Percentiles rank a stretch among this genome's conserved stretches.
Evolutionary conservation across 2,888 invertebrate genomes (phyloP).

Genomic region (Cataglyphis rosenhaueri): DNA sequence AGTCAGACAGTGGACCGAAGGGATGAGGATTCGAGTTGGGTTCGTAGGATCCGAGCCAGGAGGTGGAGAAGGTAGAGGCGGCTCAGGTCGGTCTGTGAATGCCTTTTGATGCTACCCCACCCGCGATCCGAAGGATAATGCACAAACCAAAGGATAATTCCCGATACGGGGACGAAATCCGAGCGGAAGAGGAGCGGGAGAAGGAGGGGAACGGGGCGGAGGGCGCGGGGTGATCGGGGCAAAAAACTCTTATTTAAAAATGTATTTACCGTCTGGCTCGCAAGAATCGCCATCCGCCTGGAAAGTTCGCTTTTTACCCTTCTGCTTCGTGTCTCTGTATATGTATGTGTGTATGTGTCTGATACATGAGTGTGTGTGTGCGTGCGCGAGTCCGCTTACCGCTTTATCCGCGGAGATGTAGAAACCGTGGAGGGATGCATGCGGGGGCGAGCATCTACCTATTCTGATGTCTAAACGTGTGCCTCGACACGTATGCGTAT

Average conservation of each 20-base stretch:
- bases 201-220: constrained; percentile 18
- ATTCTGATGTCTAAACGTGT: constrained; percentile 65
- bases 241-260: constrained; percentile 85
- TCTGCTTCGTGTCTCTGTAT: constrained; percentile 46
- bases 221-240: constrained; percentile 62
- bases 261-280: constrained; percentile 84
- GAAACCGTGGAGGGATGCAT: constrained; percentile 65
- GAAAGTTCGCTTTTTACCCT: constrained; percentile 76
- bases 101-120: constrained; percentile 82
- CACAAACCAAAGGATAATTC: constrained; percentile 85
- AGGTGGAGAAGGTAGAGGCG: constrained; percentile 59
- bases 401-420: constrained; percentile 73
- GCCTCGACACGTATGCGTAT: constrained; percentile 55
- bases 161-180: constrained; percentile 84
- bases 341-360: neutral
- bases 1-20: constrained; percentile 82
- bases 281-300: constrained; percentile 76
- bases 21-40: constrained; percentile 66
- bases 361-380: neutral
- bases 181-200: constrained; percentile 67
- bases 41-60: constrained; percentile 59
- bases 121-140: constrained; percentile 82
- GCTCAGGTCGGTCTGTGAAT: constrained; percentile 66
- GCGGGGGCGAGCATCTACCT: constrained; percentile 59
- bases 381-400: constrained; percentile 58